Conservation (phyloP, 2,113 vertebrate species). For the Pongo pygmaeus region DNA sequence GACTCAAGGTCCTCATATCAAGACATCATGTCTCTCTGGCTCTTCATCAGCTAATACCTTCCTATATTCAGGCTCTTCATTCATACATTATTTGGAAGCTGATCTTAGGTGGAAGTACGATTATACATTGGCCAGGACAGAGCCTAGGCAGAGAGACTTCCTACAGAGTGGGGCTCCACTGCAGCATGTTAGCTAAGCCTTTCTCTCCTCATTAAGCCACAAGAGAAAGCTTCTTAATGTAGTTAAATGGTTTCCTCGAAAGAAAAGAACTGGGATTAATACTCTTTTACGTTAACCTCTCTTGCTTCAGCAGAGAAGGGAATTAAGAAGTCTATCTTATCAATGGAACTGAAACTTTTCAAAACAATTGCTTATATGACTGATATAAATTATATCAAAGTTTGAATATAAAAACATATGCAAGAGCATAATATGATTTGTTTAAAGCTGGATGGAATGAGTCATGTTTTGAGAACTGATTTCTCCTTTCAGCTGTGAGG, state of each 20-base stretch:
- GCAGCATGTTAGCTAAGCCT: neutral
- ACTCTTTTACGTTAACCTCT: neutral
- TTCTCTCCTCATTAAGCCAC: neutral
- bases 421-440: neutral
- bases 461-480: neutral
- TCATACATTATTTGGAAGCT: neutral
- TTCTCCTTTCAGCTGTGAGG: neutral
- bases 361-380: neutral
- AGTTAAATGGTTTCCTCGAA: neutral
- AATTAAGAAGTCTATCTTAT: neutral
- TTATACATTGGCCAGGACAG: neutral
- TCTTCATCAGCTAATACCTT: neutral
- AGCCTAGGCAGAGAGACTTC: neutral
- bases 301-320: conserved; percentile 26
- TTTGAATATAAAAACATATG: conserved; percentile 2
- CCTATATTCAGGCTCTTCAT: neutral
- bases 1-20: neutral
- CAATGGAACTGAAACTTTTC: neutral
- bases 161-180: neutral
- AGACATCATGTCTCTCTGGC: neutral
- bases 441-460: conserved; percentile 35
- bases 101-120: neutral
- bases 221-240: neutral
- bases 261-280: neutral
- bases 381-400: neutral